A percentile compares a stretch with the other conserved stretches of the same genome.
phyloP scores from a whole-genome alignment of 2,888 invertebrate species.

The Myathropa florea region DNA sequence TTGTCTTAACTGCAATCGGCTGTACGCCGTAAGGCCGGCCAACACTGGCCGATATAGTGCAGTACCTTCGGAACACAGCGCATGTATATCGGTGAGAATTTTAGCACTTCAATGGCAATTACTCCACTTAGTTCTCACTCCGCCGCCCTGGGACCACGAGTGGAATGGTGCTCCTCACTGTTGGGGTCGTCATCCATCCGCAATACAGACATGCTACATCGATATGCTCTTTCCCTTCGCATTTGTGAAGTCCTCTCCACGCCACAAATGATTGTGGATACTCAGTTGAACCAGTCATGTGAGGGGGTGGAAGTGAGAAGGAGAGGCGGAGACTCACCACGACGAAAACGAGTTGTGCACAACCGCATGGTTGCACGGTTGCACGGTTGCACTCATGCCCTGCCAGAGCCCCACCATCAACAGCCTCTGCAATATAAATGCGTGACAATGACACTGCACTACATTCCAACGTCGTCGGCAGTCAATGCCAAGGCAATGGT shows the following conservation, averaged over 20 bases:
- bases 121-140: conserved; percentile 46
- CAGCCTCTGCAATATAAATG: conserved; percentile 20
- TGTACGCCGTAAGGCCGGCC: background rate
- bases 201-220: conserved; percentile 38
- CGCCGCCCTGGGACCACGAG: conserved; percentile 3
- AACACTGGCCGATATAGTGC: conserved; percentile 7
- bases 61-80: too few relatives aligned
- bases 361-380: background rate
- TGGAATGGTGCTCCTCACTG: background rate
- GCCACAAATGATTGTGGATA: conserved; percentile 33
- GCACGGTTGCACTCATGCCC: conserved; percentile 9
- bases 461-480: conserved; percentile 25
- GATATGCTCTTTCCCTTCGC: conserved; percentile 45
- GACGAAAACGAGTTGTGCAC: conserved; percentile 39
- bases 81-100: conserved; percentile 49
- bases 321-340: background rate
- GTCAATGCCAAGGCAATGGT: conserved; percentile 55
- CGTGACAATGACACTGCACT: conserved; percentile 63
- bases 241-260: conserved; percentile 18
- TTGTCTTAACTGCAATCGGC: conserved; percentile 57
- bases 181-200: conserved; percentile 38
- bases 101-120: conserved; percentile 68
- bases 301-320: background rate
- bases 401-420: conserved; percentile 17
- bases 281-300: conserved; percentile 43